Evolutionary conservation across 2,888 invertebrate genomes (phyloP).

Genomic region (Drosophila nigritarsus): DNA sequence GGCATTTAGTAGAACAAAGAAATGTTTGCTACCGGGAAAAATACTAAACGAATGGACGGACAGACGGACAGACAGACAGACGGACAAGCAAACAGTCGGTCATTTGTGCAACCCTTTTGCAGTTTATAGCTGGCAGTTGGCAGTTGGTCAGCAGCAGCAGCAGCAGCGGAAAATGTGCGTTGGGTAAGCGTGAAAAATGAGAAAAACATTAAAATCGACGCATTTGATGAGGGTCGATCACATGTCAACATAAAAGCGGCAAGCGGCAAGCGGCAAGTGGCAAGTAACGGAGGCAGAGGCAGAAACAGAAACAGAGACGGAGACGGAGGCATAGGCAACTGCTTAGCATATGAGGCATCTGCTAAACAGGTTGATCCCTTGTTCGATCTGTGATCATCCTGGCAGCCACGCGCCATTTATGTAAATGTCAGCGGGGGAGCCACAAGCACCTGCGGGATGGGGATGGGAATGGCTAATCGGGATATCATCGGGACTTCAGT

Average conservation of each 20-base stretch:
- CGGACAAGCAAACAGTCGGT: conserved; percentile 3
- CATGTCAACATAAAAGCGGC: conserved; percentile 60
- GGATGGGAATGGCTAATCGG: background rate
- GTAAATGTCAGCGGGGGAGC: conserved; percentile 48
- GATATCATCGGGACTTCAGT: conserved; percentile 6
- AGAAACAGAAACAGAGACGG: background rate
- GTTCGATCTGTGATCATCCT: conserved; percentile 5
- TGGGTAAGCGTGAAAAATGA: conserved; percentile 70
- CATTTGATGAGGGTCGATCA: conserved; percentile 73
- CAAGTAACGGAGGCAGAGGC: conserved; percentile 8
- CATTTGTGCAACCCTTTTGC: conserved; percentile 54
- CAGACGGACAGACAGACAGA: background rate
- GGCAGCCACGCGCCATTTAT: conserved; percentile 62
- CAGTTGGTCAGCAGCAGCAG: conserved; percentile 62
- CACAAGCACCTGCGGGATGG: conserved; percentile 36
- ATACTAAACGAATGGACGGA: conserved; percentile 11
- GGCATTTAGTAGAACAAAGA: conserved; percentile 32
- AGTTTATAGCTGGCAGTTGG: conserved; percentile 7
- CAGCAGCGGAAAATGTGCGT: conserved; percentile 53
- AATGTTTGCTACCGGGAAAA: conserved; percentile 16
- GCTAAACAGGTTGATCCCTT: conserved; percentile 46
- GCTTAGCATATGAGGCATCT: conserved; percentile 28
- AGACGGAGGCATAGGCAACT: background rate
- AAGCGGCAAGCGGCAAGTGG: conserved; percentile 25
- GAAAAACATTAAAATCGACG: conserved; percentile 71